Conservation (phyloP, 1,140 invertebrate genomes). For the Apocrypta bakeri region DNA sequence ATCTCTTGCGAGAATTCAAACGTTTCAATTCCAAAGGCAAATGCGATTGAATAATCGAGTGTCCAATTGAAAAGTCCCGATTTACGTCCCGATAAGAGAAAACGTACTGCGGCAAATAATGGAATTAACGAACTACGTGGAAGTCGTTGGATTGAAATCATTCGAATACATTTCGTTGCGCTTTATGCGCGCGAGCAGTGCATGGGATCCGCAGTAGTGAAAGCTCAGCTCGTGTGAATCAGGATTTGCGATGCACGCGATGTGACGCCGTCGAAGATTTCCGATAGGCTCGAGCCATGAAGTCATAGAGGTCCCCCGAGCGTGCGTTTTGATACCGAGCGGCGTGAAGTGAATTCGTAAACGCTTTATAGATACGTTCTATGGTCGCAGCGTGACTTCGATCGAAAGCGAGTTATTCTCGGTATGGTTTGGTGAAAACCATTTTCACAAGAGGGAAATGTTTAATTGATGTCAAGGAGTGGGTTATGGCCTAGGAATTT, state of each 20-base stretch:
- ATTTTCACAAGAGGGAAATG: conserved; percentile 1
- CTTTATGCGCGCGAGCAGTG: no score
- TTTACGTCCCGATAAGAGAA: conserved; percentile 25
- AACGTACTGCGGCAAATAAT: not conserved
- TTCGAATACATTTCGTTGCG: not conserved
- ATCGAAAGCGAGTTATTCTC: not conserved
- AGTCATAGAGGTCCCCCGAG: conserved; percentile 5
- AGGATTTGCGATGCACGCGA: not conserved
- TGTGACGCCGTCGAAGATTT: conserved; percentile 16
- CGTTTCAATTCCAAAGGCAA: not conserved
- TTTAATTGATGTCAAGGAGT: conserved; percentile 8
- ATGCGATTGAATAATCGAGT: not conserved
- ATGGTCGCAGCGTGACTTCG: not conserved
- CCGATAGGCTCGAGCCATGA: not conserved
- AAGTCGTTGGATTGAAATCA: conserved; percentile 3
- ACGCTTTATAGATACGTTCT: not conserved
- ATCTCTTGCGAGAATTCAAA: not conserved
- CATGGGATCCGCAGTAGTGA: not conserved
- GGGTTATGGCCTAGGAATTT: not conserved
- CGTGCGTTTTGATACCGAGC: not conserved
- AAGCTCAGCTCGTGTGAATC: not conserved
- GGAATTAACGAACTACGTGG: conserved; percentile 30
- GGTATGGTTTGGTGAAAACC: not conserved
- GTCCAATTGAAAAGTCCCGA: not conserved
- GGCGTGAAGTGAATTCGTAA: conserved; percentile 24